Conservation (phyloP, 2,888 invertebrate species). For the Alloscopus bannaensis region DNA sequence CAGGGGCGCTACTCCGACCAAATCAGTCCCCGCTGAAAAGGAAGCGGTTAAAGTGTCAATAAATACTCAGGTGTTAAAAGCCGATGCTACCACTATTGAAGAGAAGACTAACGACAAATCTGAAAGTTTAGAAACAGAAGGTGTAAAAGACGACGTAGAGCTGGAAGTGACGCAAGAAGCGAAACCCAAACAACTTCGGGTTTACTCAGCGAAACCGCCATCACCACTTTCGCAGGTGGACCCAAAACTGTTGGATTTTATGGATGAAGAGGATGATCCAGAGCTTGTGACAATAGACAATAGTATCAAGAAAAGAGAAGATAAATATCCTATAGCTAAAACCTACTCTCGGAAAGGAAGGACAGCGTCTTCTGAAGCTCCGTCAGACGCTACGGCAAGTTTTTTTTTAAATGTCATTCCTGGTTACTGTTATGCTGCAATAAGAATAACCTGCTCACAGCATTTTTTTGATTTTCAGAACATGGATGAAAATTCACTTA, state of each 20-base stretch:
- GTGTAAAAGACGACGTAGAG: too few relatives aligned
- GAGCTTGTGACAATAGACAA: constrained; percentile 36
- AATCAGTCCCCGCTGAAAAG: constrained; percentile 20
- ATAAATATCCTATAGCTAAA: constrained; percentile 19
- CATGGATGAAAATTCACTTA: constrained; percentile 16
- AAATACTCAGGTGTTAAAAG: background rate
- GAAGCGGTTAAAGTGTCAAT: constrained; percentile 2
- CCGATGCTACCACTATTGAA: background rate
- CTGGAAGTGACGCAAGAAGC: constrained; percentile 11
- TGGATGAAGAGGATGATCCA: constrained; percentile 49
- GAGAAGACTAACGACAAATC: constrained; percentile 26
- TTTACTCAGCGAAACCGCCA: constrained; percentile 42
- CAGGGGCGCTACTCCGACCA: constrained; percentile 47
- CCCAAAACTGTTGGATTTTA: constrained; percentile 22
- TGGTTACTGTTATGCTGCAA: too few relatives aligned
- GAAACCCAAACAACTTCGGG: constrained; percentile 29
- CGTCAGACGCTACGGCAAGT: constrained; percentile 11
- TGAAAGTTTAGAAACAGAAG: too few relatives aligned
- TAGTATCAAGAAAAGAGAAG: constrained; percentile 11
- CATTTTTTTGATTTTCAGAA: background rate
- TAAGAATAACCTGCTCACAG: too few relatives aligned
- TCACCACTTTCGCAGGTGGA: constrained; percentile 50
- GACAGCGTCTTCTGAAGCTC: constrained; percentile 41
- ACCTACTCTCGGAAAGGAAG: constrained; percentile 5
- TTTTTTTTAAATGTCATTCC: background rate